Evolutionary conservation across 1,140 invertebrate genomes (phyloP).

Genomic region (Drosophila albomicans): DNA sequence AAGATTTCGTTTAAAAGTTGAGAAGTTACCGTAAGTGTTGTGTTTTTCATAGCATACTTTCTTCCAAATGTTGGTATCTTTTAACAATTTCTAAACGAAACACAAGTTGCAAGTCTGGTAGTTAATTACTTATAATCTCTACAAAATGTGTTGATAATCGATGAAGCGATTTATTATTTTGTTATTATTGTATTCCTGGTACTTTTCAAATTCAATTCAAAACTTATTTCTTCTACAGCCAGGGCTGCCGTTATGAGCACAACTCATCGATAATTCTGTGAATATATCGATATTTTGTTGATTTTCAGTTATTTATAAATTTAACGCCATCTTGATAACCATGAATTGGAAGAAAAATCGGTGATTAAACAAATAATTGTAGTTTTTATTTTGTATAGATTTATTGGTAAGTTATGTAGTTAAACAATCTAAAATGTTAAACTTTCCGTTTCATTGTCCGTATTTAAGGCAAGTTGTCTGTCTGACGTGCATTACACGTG

Average conservation of each 20-base stretch:
- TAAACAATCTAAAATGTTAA: conserved; percentile 79
- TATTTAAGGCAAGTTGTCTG: conserved; percentile 80
- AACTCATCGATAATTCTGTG: too few species aligned
- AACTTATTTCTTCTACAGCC: too few species aligned
- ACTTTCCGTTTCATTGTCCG: conserved; percentile 72
- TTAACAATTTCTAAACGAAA: neutral
- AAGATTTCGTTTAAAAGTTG: neutral
- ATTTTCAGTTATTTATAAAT: neutral
- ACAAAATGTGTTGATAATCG: too few species aligned
- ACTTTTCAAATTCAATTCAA: too few species aligned
- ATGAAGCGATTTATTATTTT: too few species aligned
- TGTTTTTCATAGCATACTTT: neutral
- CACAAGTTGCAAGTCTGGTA: neutral
- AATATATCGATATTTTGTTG: neutral
- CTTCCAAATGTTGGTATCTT: neutral
- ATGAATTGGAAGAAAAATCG: neutral
- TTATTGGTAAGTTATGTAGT: conserved; percentile 73
- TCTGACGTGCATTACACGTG: conserved; percentile 43
- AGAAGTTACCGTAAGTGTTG: neutral
- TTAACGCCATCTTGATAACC: neutral
- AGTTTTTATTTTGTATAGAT: conserved; percentile 50
- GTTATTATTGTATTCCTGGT: too few species aligned
- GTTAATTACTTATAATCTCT: too few species aligned
- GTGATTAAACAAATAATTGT: neutral
- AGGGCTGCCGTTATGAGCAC: too few species aligned